phyloP scores from a whole-genome alignment of 2,888 invertebrate genomes.

The Drosophila trichaetosa region DNA sequence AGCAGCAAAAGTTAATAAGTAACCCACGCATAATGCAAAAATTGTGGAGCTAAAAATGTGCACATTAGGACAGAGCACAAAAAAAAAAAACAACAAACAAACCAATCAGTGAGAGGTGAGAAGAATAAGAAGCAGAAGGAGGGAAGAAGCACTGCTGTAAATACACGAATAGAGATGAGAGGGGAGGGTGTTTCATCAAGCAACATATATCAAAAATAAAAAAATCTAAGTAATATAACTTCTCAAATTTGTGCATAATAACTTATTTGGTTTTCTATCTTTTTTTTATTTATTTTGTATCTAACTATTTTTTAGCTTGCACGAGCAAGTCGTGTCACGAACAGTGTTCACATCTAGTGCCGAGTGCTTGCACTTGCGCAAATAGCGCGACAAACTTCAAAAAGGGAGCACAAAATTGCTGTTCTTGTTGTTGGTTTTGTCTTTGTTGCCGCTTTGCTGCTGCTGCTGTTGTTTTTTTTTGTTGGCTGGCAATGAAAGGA shows the following conservation, averaged over 20 bases:
- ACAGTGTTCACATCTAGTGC: conserved; percentile 35
- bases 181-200: not conserved
- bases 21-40: conserved; percentile 52
- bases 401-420: conserved; percentile 71
- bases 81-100: conserved; percentile 20
- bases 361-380: conserved; percentile 79
- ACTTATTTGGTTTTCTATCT: not conserved
- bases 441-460: conserved; percentile 24
- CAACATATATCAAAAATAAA: not conserved
- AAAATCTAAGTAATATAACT: not conserved
- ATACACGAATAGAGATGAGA: conserved; percentile 41
- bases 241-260: not conserved
- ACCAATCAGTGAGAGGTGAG: conserved; percentile 11
- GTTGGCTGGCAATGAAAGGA: conserved; percentile 73
- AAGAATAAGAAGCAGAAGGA: not conserved
- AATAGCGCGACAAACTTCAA: conserved; percentile 77
- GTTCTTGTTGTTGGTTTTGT: conserved; percentile 27
- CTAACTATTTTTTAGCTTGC: not conserved
- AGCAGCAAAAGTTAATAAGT: conserved; percentile 42
- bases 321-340: conserved; percentile 45
- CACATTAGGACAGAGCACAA: conserved; percentile 18
- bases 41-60: conserved; percentile 31
- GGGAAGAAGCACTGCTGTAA: conserved; percentile 4
- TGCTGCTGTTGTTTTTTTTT: conserved; percentile 30
- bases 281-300: conserved; percentile 3